A percentile compares a stretch with the other conserved stretches of the same genome.
Conservation (phyloP, 2,797 vertebrate species). For the Trachops cirrhosus region DNA sequence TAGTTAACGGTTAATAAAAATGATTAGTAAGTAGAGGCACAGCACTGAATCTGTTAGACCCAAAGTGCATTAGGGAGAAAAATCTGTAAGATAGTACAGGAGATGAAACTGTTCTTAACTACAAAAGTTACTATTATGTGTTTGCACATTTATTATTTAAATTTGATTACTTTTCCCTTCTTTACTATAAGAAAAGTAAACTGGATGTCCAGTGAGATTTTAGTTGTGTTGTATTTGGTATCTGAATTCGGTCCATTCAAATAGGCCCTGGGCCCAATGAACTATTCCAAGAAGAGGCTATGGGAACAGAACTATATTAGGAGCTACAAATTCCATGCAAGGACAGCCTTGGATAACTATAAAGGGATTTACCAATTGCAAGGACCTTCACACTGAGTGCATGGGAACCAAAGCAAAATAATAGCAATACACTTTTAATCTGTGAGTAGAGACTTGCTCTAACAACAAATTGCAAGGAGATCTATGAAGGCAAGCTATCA, state of each 20-base stretch:
- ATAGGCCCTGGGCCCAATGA: conserved; percentile 11
- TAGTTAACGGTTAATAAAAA: conserved; percentile 79
- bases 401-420: conserved; percentile 4
- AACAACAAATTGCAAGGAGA: conserved; percentile 30
- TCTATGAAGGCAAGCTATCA: neutral
- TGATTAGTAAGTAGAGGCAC: conserved; percentile 64
- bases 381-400: neutral
- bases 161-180: conserved; percentile 70
- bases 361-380: conserved; percentile 27
- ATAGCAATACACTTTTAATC: conserved; percentile 21
- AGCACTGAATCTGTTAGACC: conserved; percentile 64
- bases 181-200: conserved; percentile 43
- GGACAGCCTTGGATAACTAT: conserved; percentile 28
- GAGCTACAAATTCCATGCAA: conserved; percentile 53
- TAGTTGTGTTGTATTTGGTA: conserved; percentile 22
- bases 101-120: conserved; percentile 60
- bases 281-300: conserved; percentile 34
- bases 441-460: conserved; percentile 25
- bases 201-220: neutral
- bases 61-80: conserved; percentile 59
- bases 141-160: conserved; percentile 76
- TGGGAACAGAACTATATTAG: conserved; percentile 25
- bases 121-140: conserved; percentile 33
- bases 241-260: neutral
- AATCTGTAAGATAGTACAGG: conserved; percentile 39